Percentiles rank a stretch among this genome's conserved stretches.
Conservation (phyloP, 2,888 invertebrate genomes). For the Cynaeus angustus region DNA sequence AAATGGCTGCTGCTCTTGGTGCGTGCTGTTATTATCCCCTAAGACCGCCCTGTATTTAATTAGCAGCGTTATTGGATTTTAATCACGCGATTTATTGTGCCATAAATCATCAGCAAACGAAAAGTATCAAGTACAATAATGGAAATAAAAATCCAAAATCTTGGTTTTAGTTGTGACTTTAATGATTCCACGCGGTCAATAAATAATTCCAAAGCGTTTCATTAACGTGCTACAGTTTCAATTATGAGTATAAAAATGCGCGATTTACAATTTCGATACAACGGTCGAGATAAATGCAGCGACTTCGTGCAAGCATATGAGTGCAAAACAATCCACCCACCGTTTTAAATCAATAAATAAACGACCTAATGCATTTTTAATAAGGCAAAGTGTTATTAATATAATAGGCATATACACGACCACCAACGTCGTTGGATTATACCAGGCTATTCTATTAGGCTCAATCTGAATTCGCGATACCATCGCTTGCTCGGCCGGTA, state of each 20-base stretch:
- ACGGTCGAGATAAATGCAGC: conserved; percentile 42
- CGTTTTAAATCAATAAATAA: conserved; percentile 70
- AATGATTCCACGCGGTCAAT: conserved; percentile 43
- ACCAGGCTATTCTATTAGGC: conserved; percentile 65
- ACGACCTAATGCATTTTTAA: conserved; percentile 70
- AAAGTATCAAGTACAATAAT: not conserved
- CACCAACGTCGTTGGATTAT: conserved; percentile 67
- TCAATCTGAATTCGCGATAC: conserved; percentile 67
- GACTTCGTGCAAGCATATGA: conserved; percentile 48
- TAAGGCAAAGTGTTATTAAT: conserved; percentile 70
- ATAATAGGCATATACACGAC: conserved; percentile 69
- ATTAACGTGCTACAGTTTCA: conserved; percentile 58
- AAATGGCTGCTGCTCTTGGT: not conserved
- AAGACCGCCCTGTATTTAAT: conserved; percentile 26
- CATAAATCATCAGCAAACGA: conserved; percentile 26
- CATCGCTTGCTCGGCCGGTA: conserved; percentile 60
- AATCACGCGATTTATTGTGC: conserved; percentile 26
- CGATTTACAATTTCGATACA: conserved; percentile 46
- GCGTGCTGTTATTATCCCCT: conserved; percentile 7
- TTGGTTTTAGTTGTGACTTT: conserved; percentile 21
- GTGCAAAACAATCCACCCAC: conserved; percentile 63
- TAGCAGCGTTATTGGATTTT: conserved; percentile 35
- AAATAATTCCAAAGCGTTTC: conserved; percentile 48
- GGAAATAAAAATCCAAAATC: conserved; percentile 18
- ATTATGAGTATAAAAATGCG: conserved; percentile 53